Evolutionary conservation across 2,113 vertebrate species (phyloP).

Genomic region (Daboia siamensis): DNA sequence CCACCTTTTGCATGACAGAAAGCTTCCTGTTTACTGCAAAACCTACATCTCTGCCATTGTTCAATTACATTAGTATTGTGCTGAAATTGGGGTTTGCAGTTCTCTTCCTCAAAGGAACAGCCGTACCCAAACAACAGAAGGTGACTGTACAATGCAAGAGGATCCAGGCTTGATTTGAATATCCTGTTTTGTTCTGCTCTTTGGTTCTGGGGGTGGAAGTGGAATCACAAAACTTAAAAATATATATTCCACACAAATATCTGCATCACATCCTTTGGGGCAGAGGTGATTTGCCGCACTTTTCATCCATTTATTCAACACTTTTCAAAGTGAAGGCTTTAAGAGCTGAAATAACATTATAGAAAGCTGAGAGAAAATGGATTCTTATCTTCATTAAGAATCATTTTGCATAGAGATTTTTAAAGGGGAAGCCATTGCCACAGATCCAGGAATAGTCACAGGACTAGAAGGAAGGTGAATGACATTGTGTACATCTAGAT

Average conservation of each 20-base stretch:
- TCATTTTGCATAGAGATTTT: neutral
- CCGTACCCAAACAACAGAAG: neutral
- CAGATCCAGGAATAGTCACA: neutral
- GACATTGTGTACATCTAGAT: too few species aligned
- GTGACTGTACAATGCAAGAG: neutral
- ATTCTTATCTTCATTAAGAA: neutral
- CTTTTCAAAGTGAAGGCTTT: neutral
- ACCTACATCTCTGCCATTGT: neutral
- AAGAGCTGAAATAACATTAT: neutral
- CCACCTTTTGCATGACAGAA: conserved; percentile 53
- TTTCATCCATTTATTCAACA: neutral
- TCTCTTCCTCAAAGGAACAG: conserved; percentile 8
- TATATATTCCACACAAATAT: neutral
- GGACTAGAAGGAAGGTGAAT: neutral
- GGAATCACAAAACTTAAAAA: neutral
- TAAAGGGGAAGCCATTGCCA: neutral
- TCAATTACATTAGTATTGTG: neutral
- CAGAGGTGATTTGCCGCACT: neutral
- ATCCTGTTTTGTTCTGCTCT: conserved; percentile 21
- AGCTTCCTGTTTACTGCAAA: conserved; percentile 40
- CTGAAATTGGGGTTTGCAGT: neutral
- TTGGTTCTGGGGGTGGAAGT: neutral
- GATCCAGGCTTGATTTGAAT: neutral
- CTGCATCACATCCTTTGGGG: neutral
- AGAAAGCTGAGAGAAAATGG: neutral